Evolutionary conservation across 1,140 invertebrate species (phyloP).

Genomic region (Neuroterus valhalla): DNA sequence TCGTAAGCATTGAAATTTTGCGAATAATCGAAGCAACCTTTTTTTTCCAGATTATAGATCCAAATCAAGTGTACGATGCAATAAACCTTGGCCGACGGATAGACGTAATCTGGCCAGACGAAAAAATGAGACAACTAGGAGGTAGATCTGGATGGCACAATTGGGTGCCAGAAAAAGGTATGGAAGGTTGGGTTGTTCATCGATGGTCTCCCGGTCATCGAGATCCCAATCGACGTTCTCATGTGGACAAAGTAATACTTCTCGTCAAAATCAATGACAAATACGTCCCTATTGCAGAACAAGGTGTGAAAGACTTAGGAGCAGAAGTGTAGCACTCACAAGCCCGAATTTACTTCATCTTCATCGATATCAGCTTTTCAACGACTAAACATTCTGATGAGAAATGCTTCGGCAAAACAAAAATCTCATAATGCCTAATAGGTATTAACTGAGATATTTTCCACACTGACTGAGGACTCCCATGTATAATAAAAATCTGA

Average conservation of each 20-base stretch:
- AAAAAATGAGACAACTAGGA: conserved; percentile 88
- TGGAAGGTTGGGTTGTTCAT: conserved; percentile 94
- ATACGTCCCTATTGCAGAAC: conserved; percentile 94
- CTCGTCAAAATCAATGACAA: conserved; percentile 94
- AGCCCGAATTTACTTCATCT: neutral
- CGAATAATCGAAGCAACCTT: neutral
- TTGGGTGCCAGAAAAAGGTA: conserved; percentile 91
- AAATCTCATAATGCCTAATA: neutral
- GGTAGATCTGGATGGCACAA: conserved; percentile 91
- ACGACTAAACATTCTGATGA: conserved; percentile 15
- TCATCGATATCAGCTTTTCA: conserved; percentile 10
- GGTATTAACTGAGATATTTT: neutral
- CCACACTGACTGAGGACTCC: too few relatives aligned
- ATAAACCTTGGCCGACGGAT: conserved; percentile 92
- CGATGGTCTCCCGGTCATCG: conserved; percentile 93
- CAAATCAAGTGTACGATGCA: conserved; percentile 89
- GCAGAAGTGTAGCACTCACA: conserved; percentile 78
- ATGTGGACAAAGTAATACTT: conserved; percentile 92
- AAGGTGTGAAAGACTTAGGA: conserved; percentile 87
- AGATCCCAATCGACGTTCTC: conserved; percentile 88
- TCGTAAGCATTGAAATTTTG: neutral
- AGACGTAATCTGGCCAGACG: conserved; percentile 94
- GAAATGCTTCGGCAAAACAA: neutral
- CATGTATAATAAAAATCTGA: too few relatives aligned
- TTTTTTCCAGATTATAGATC: conserved; percentile 81